A percentile compares a stretch with the other conserved stretches of the same genome.
Evolutionary conservation across 2,113 vertebrate species (phyloP).

Genomic region (Mus spicilegus): DNA sequence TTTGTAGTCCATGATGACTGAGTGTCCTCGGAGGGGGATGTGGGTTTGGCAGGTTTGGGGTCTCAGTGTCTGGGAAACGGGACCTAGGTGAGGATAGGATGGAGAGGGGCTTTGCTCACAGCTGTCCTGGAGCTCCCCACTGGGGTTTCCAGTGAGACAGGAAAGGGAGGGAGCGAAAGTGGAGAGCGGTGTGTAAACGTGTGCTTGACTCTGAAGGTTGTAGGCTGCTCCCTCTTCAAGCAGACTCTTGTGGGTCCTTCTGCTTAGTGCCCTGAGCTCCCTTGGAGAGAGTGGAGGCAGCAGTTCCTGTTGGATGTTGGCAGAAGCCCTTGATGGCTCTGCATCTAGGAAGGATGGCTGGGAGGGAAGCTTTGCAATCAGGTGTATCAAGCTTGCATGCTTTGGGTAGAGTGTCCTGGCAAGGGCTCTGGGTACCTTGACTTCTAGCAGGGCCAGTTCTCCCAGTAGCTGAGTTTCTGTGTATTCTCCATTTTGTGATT

Average conservation of each 20-base stretch:
- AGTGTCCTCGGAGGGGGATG: not conserved
- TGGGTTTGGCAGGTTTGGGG: not conserved
- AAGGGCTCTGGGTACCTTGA: not conserved
- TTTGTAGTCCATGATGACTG: not conserved
- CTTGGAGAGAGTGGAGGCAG: not conserved
- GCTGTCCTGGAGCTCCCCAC: not conserved
- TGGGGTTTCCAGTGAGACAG: not conserved
- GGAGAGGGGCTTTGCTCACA: not conserved
- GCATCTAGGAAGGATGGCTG: no score
- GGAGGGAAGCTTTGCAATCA: not conserved
- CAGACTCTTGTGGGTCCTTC: not conserved
- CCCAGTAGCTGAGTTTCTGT: not conserved
- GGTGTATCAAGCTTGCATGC: not conserved
- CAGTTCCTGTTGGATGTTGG: not conserved
- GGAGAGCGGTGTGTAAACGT: no score
- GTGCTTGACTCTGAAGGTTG: not conserved
- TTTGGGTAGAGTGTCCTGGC: not conserved
- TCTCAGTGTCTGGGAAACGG: not conserved
- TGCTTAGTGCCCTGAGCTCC: not conserved
- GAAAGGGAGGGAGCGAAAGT: not conserved
- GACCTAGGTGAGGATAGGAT: not conserved
- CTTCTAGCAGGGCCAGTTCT: not conserved
- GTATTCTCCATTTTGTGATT: not conserved
- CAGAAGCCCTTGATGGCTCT: not conserved
- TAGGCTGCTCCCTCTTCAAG: accelerated